Evolutionary conservation across 1,140 invertebrate species (phyloP).

Genomic region (Drosophila pectinifera): DNA sequence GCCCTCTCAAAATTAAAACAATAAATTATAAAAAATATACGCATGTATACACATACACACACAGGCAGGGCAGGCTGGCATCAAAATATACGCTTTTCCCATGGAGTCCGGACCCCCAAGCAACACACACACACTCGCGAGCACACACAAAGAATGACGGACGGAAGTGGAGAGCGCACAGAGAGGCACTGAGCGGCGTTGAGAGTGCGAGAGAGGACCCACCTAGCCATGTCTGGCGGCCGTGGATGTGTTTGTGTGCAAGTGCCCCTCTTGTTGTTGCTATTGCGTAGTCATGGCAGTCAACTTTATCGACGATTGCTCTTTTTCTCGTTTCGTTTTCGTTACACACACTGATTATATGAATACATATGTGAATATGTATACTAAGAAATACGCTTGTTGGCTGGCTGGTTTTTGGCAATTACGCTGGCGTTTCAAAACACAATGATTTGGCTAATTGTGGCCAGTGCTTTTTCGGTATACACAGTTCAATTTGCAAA

Average conservation of each 20-base stretch:
- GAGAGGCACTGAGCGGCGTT: conserved; percentile 43
- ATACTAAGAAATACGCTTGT: conserved; percentile 67
- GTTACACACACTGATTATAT: conserved; percentile 69
- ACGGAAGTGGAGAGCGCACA: conserved; percentile 43
- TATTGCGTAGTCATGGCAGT: conserved; percentile 81
- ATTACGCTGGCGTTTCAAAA: conserved; percentile 50
- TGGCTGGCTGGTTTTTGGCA: conserved; percentile 49
- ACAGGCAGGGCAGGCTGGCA: conserved; percentile 23
- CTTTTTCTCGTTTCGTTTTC: conserved; percentile 55
- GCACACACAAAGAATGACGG: conserved; percentile 28
- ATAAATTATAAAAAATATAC: conserved; percentile 72
- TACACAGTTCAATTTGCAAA: conserved; percentile 39
- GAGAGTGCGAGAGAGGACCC: conserved; percentile 49
- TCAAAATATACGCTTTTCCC: conserved; percentile 54
- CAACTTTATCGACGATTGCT: conserved; percentile 75
- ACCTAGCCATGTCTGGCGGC: conserved; percentile 18
- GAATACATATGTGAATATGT: conserved; percentile 72
- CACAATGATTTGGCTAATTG: conserved; percentile 40
- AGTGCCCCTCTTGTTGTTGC: conserved; percentile 70
- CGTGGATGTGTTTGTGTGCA: conserved; percentile 26
- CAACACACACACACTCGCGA: conserved; percentile 17
- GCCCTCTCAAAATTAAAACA: conserved; percentile 72
- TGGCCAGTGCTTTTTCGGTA: conserved; percentile 22
- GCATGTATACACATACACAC: conserved; percentile 27
- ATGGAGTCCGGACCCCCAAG: conserved; percentile 42